Evolutionary conservation across 2,797 vertebrate species (phyloP).

Genomic region (Tiaroga cobitis): DNA sequence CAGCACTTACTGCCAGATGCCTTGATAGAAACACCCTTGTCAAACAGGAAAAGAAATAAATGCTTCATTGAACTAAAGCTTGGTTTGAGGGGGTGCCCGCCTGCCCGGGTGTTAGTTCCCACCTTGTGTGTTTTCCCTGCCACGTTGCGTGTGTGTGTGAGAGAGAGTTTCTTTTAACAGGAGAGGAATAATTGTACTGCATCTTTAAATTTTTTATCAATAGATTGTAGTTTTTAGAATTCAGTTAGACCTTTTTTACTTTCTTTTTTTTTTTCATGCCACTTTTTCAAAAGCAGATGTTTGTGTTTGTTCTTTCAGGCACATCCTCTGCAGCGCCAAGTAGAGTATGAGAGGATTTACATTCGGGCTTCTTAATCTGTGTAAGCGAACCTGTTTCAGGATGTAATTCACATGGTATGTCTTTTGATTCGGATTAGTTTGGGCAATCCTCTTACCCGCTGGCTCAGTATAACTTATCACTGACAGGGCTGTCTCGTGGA

Average conservation of each 20-base stretch:
- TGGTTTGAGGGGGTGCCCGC: constrained; percentile 50
- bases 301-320: constrained; percentile 79
- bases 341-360: constrained; percentile 83
- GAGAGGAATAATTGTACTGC: constrained; percentile 17
- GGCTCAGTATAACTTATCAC: constrained; percentile 85
- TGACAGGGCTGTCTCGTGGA: constrained; percentile 80
- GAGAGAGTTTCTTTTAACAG: background rate
- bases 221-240: constrained; percentile 10
- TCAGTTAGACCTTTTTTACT: constrained; percentile 18
- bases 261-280: background rate
- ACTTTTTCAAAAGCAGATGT: constrained; percentile 72
- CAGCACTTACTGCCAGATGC: constrained; percentile 75
- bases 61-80: constrained; percentile 78
- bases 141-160: constrained; percentile 1
- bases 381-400: constrained; percentile 88
- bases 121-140: constrained; percentile 36
- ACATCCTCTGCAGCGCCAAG: constrained; percentile 75
- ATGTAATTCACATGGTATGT: constrained; percentile 91
- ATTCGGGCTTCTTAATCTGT: constrained; percentile 82
- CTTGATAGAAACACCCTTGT: constrained; percentile 80
- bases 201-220: constrained; percentile 23
- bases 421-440: constrained; percentile 88
- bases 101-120: constrained; percentile 20
- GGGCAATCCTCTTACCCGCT: constrained; percentile 82
- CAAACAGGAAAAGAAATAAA: constrained; percentile 82